Evolutionary conservation across 2,888 invertebrate genomes (phyloP), one percentile per base, ranked within the genome.

Genomic region (Ectropis crepuscularia): DNA sequence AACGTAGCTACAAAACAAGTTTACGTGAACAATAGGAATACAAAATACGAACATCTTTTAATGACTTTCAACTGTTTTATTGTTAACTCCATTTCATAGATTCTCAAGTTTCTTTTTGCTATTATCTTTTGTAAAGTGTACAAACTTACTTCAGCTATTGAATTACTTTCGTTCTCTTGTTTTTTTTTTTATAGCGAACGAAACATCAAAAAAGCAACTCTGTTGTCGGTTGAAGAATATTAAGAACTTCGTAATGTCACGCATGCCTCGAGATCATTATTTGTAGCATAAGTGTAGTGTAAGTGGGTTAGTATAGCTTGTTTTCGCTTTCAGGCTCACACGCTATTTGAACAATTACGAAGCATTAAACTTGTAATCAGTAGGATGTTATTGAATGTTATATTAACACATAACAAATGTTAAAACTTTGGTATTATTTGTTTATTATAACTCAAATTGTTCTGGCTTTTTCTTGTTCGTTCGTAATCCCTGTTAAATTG

Each of bases 311-410:
- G 46, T 46, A 38, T 49, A 59, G 50, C 53, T 45, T 57, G 53
- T 67, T 60, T 67, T 67, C 67, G 60, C 67, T 67, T 67, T 63
- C 67, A 10, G 39, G 59, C 60, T 59, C 58, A 59, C 59, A 51
- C 63, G 59, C 57, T 58, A 11, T 62, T 37, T 62, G 47, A 46
- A 39, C 59, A 46, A n/a, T n/a, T n/a, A n/a, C n/a, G n/a, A n/a
- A n/a, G n/a, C n/a, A n/a, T 28, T 1, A 28, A 28, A 28, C 16
- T 28, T 28, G 16, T 28, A 28, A 28, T 28, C 16, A 28, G 16
- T 28, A 28, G 16, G 16, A 28, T 4, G 16, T 28, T 28, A 28
- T 28, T 28, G 16, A 28, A 28, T 28, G 16, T 28, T 28, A 28
- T 28, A 28, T 28, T 28, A 28, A 28, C 16, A 28, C 16, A 28